Conservation (phyloP, 2,113 vertebrate genomes). For the Misgurnus anguillicaudatus region DNA sequence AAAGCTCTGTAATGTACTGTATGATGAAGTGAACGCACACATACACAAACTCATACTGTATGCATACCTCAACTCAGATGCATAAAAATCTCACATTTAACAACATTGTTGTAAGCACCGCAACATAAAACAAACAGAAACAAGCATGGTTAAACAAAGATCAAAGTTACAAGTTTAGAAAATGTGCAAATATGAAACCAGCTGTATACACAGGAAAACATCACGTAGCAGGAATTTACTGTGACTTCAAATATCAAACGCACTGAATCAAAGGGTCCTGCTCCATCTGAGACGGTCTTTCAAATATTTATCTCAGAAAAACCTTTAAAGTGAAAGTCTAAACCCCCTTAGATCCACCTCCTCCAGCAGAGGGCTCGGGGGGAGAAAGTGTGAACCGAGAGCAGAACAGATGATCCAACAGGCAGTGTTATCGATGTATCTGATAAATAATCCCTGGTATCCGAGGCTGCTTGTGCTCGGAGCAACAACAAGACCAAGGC, state of each 20-base stretch:
- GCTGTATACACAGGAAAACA: no score
- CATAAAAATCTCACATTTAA: neutral
- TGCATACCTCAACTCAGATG: neutral
- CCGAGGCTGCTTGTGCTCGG: neutral
- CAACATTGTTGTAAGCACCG: neutral
- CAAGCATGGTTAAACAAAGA: neutral
- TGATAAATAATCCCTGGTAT: constrained; percentile 2
- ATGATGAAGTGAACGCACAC: neutral
- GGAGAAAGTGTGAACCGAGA: neutral
- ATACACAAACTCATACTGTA: neutral
- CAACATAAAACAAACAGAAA: neutral
- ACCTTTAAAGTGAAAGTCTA: neutral
- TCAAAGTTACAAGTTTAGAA: neutral
- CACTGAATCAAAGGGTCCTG: neutral
- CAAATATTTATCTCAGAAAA: neutral
- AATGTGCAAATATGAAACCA: no score
- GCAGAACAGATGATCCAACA: neutral
- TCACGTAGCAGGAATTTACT: no score
- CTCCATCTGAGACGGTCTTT: neutral
- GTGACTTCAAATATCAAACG: no score
- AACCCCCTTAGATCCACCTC: neutral
- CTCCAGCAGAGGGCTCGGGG: neutral
- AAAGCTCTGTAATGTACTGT: neutral
- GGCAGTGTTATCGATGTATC: neutral
- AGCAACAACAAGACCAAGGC: no score